These are phyloP conservation scores for Sipha flava DNA, from an alignment of 1,140 invertebrate genomes.

Conservation along the genomic window DNA sequence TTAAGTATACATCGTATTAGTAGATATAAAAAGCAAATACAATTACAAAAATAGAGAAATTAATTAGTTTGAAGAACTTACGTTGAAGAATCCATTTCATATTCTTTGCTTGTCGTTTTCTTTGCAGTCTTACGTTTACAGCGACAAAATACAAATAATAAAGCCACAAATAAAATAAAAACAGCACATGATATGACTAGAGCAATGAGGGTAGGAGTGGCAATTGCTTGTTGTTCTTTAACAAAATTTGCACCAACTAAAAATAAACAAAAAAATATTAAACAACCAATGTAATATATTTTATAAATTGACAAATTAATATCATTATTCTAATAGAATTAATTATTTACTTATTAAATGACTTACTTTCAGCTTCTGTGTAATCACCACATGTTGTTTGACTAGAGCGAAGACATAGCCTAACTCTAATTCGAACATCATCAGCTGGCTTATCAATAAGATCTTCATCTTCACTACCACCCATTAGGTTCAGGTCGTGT, in stretches of 20 bases:
- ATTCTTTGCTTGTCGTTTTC: slow-evolving; percentile 73
- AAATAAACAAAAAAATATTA: slow-evolving; percentile 35
- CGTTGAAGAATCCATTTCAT: slow-evolving; percentile 70
- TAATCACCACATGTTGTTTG: slow-evolving; percentile 73
- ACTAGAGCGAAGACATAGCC: slow-evolving; percentile 66
- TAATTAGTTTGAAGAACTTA: slow-evolving; percentile 7
- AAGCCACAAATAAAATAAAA: slow-evolving; percentile 63
- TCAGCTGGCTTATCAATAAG: slow-evolving; percentile 50
- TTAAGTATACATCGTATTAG: neutral
- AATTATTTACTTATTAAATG: neutral
- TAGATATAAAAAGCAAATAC: neutral
- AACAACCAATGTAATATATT: neutral
- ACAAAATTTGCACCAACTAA: slow-evolving; percentile 70
- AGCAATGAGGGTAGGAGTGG: slow-evolving; percentile 68
- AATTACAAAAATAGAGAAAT: neutral
- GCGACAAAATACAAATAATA: slow-evolving; percentile 75
- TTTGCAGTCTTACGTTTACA: slow-evolving; percentile 74
- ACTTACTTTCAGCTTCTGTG: slow-evolving; percentile 70
- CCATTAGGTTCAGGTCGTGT: slow-evolving; percentile 43
- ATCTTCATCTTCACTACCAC: slow-evolving; percentile 35
- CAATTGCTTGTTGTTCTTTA: slow-evolving; percentile 63
- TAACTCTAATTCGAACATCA: slow-evolving; percentile 60
- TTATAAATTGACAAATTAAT: neutral
- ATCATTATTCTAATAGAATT: neutral
- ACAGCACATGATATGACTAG: slow-evolving; percentile 73